Base-by-base conservation (phyloP, 2,797 vertebrate genomes). In the Epinephelus malabaricus region DNA sequence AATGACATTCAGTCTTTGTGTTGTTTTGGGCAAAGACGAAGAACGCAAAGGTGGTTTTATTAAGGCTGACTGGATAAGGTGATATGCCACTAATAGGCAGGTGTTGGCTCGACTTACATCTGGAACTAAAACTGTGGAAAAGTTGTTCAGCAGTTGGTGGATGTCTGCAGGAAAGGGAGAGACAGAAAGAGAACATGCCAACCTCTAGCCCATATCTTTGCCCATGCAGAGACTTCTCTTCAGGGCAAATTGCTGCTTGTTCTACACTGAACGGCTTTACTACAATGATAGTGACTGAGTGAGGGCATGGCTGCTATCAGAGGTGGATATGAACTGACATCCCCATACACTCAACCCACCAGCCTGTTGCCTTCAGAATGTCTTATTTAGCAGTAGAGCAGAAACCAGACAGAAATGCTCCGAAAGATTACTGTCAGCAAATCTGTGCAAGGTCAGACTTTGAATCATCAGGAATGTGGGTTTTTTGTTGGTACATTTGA, bases 331-430 rank as follows among this genome's bases (percentile, higher is more conserved):
- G 83, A 92, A 86, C 81, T 88, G 89, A 92, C 91, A 90, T 89
- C 76, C 53, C 13, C 75, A 71, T 74, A 79, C 61, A 88, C 76
- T 79, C 68, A 76, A 68, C 85, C 83, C 78, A 88, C 86, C 86
- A 91, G 85, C 83, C 82, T 87, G 88, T 88, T 92, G 85, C 75
- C 78, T 86, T 81, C 78, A 86, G 81, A 88, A 90, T 83, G 70
- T 91, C 88, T 90, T 46, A 85, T 92, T 90, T 84, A 82, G 84
- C 89, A 92, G 76, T 12, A 75, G 84, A 92, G 78, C 89, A 92
- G 88, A 92, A 91, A 90, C 75, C 82, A 78, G 76, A 85, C 59
- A 86, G 78, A 82, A 83, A 76, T 58, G 84, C 60, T 90, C 61
- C 23, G 55, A 76, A 60, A 78, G 58, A 88, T 89, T 85, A 90